Evolutionary conservation across 2,888 invertebrate species (phyloP).

Genomic region (Sepioteuthis lessoniana): DNA sequence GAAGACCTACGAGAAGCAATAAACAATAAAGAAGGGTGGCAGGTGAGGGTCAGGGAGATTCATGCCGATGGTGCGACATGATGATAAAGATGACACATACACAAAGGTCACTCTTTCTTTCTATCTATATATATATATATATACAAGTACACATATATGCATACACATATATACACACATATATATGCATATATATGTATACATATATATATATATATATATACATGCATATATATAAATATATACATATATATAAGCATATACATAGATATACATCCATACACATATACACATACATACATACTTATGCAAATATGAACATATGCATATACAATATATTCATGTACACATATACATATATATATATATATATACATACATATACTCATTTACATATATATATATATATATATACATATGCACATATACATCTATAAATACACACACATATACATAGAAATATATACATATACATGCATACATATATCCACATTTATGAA

Average conservation of each 20-base stretch:
- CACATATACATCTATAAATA: conserved; percentile 34
- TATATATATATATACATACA: not conserved
- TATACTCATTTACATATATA: not conserved
- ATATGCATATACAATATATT: not conserved
- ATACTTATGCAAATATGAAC: not conserved
- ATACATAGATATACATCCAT: too few relatives aligned
- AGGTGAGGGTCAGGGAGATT: too few relatives aligned
- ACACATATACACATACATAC: not conserved
- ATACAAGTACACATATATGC: not conserved
- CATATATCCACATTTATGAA: too few relatives aligned
- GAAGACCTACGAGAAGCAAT: too few relatives aligned
- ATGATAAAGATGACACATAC: too few relatives aligned
- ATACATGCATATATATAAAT: not conserved
- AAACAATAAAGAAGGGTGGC: too few relatives aligned
- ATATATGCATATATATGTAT: too few relatives aligned
- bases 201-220: not conserved
- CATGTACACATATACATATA: not conserved
- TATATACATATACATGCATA: too few relatives aligned
- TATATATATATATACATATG: conserved; percentile 10
- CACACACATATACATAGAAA: not conserved
- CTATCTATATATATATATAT: too few relatives aligned
- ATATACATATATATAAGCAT: not conserved
- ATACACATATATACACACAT: not conserved
- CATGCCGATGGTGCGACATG: too few relatives aligned
- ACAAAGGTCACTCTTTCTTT: too few relatives aligned